Base-by-base conservation (phyloP, 2,888 invertebrate species). In the Luperina nickerlii region DNA sequence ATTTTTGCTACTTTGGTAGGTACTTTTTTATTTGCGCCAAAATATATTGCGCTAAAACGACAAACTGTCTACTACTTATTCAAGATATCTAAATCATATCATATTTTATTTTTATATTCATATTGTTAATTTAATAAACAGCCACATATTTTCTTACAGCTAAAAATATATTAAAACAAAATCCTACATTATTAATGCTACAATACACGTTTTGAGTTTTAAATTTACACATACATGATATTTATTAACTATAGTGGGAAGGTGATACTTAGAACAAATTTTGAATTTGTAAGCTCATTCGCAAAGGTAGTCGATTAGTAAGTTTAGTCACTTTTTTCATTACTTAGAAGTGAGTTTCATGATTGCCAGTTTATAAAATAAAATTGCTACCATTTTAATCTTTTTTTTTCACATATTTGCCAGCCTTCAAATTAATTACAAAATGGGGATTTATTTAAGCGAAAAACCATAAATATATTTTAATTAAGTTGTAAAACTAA, bases 161-260 rank as follows among this genome's bases (percentile, higher is more conserved):
- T 81, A 77, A 0, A 18, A 77, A 54, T 68, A 72, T n/a, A 65
- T 76, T 69, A 72, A 81, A 76, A 72, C 24, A 77, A 81, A 83
- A 78, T 65, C 66, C 80, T 90, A 91, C 48, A 67, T 84, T 92
- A 92, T 91, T 94, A 94, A 94, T 94, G 94, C 94, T 91, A 94
- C 90, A 75, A 92, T 94, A 95, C 94, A 95, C 95, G 92, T 92
- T 87, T 89, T 82, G 57, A 76, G 57, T 84, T 76, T 78, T 24
- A 81, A 87, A 89, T 90, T 67, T 91, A 91, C 88, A 90, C 24
- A 51, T 63, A 60, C 9, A 54, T 76, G 24, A 48, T 57, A 45
- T n/a, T 74, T 68, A 81, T 62, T 68, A 45, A 65, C 65, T 81
- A 71, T 18, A 65, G 18, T 48, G 68, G 68, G 51, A 74, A 62